A percentile compares a stretch with the other conserved stretches of the same genome.
Evolutionary conservation across 2,888 invertebrate species (phyloP).

Genomic region (Aelia acuminata): DNA sequence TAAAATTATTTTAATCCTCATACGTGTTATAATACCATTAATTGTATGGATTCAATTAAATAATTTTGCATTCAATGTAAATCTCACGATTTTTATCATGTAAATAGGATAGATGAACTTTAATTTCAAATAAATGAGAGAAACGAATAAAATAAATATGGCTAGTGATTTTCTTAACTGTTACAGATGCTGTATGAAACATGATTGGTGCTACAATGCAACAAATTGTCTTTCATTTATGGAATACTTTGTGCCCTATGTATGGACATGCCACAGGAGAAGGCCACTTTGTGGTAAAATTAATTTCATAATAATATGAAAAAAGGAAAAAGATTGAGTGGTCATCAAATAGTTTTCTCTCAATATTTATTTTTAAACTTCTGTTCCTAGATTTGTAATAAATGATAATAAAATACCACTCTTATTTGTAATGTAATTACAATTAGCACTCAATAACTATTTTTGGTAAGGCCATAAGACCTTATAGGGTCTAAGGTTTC

Average conservation of each 20-base stretch:
- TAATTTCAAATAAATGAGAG: neutral
- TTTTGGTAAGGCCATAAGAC: neutral
- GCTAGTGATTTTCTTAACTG: neutral
- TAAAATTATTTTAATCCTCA: too few relatives aligned
- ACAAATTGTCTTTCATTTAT: slow-evolving; percentile 85
- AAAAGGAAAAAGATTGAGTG: neutral
- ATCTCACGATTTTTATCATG: neutral
- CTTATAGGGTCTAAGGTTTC: neutral
- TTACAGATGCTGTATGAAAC: slow-evolving; percentile 84
- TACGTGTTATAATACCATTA: too few relatives aligned
- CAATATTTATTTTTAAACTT: neutral
- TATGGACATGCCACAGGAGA: slow-evolving; percentile 87
- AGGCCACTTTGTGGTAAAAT: slow-evolving; percentile 82
- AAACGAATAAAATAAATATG: neutral
- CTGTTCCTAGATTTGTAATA: neutral
- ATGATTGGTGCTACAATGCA: slow-evolving; percentile 88
- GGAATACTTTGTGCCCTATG: slow-evolving; percentile 89
- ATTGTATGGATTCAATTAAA: neutral
- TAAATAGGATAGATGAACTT: neutral
- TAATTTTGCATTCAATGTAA: neutral
- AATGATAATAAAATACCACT: neutral
- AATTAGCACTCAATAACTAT: neutral
- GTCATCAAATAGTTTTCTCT: neutral
- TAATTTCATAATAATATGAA: neutral
- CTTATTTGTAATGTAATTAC: too few relatives aligned